Evolutionary conservation across 35 echinoderm and acorn worm species (phyloP), one percentile per base, ranked within the genome.

Genomic region (Amphiura filiformis): DNA sequence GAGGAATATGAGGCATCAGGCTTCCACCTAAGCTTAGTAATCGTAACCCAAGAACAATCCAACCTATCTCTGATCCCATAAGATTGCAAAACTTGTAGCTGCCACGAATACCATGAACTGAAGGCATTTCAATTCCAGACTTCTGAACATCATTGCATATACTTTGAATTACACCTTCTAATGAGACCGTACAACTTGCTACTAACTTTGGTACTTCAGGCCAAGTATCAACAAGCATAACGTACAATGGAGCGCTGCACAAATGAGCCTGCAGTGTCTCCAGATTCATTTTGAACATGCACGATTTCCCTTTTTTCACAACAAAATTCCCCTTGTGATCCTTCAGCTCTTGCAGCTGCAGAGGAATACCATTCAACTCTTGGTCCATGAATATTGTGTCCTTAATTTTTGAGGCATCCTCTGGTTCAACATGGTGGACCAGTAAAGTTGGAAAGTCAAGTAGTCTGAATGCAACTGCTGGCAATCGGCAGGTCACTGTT

Each of bases 11-110:
- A 36, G 83, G 88, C 28, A 94, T 94, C 49, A 90, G 78, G 22
- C 88, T 89, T 1, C 76, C 82, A 36, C 93, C 93, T 37, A 94
- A 82, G 40, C 93, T 94, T 37, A 94, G 84, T 18, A 94, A 33
- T 42, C 88, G 56, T 37, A 86, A 70, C 34, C 93, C 84, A 14
- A 94, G 31, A 36, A 86, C 65, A 18, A 94, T 82, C 78, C 88
- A 94, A 18, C 93, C 93, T 23, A 94, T 86, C 80, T 94, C 93
- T 89, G 44, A 86, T 76, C 87, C 87, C 93, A 94, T 94, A n/a
- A 94, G 44, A 83, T 94, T 90, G 57, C 65, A 87, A 31, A 94
- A 18, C 49, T 89, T 89, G 36, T 90, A 90, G 36, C 65, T 85
- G 15, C 84, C 88, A 34, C 87, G 88, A 15, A 42, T 35, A 39